Evolutionary conservation across 2,888 invertebrate species (phyloP), one percentile per base, ranked within the genome.

Genomic region (Stegana nigrithorax): DNA sequence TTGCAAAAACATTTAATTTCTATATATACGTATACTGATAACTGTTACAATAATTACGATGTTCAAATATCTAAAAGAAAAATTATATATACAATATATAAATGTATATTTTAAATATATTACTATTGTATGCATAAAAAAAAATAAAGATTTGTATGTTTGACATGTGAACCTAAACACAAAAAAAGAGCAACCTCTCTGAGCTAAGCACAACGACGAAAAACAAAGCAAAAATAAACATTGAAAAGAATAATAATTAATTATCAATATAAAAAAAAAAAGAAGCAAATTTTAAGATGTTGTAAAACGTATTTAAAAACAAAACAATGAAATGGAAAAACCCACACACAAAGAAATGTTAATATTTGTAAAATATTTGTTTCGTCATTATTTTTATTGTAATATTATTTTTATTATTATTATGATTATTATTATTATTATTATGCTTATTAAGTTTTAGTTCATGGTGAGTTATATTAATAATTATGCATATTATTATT

Each of bases 31-130:
- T 67, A 67, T 32, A 56, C 56, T 45, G 45, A 67, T 67, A 64
- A 67, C 64, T 67, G 67, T 67, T 67, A 67, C 64, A 60, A 67
- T 67, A 67, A 67, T 64, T 66, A 59, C 47, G 32, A 58, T 57
- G 57, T 39, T 64, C 59, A 55, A 47, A 53, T 56, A 17, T 10
- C 44, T 57, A 10, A 29, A 60, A n/a, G 14, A 42, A 1, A 51
- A 4, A 5, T 55, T 62, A 57, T 47, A 62, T 36, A 57, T 53
- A 55, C 21, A 25, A 19, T 59, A 58, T 61, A 62, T 59, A 62
- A 32, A 58, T 42, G 17, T 59, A 44, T 58, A 66, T 51, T 8
- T 50, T n/a, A n/a, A 50, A 8, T n/a, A 39, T 4, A 39, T 39
- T 39, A 10, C 5, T 14, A 39, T 39, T 39, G 12, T n/a, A n/a